A percentile compares a stretch with the other conserved stretches of the same genome.
These are phyloP conservation scores for Okapia johnstoni DNA, from an alignment of 2,113 vertebrate genomes.

Conservation along the genomic window DNA sequence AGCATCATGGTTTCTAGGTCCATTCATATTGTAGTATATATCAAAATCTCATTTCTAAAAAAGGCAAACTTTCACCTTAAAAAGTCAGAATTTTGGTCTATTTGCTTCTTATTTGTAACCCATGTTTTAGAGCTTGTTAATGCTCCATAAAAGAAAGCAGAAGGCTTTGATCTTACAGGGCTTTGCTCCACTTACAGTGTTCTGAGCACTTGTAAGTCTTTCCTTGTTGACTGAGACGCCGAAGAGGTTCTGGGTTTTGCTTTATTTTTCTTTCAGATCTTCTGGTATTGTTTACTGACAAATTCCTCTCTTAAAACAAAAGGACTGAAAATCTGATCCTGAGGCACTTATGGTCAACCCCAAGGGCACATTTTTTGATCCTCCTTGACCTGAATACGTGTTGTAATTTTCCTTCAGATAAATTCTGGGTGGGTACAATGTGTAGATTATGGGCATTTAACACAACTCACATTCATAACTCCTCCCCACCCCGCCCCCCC, in stretches of 20 bases:
- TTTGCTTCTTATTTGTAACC: not conserved
- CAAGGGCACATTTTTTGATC: not conserved
- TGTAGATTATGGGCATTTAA: not conserved
- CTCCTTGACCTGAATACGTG: not conserved
- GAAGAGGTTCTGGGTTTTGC: not conserved
- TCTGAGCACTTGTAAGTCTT: not conserved
- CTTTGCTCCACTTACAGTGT: not conserved
- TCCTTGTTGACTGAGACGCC: not conserved
- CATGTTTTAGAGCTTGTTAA: not conserved
- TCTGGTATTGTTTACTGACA: not conserved
- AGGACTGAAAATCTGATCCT: not conserved
- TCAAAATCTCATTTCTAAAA: not conserved
- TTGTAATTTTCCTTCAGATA: slow-evolving; percentile 8
- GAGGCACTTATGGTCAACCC: not conserved
- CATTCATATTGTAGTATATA: not conserved
- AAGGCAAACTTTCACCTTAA: slow-evolving; percentile 5
- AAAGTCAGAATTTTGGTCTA: slow-evolving; percentile 18
- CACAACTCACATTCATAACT: not conserved
- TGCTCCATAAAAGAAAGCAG: not conserved
- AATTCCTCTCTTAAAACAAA: not conserved
- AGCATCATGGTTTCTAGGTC: not conserved
- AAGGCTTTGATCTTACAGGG: not conserved
- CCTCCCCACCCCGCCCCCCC: not conserved
- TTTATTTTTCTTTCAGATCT: slow-evolving; percentile 3
- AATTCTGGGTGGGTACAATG: not conserved